These are phyloP conservation scores for Piprites chloris DNA, from an alignment of 2,113 vertebrate species.

Conservation along the genomic window DNA sequence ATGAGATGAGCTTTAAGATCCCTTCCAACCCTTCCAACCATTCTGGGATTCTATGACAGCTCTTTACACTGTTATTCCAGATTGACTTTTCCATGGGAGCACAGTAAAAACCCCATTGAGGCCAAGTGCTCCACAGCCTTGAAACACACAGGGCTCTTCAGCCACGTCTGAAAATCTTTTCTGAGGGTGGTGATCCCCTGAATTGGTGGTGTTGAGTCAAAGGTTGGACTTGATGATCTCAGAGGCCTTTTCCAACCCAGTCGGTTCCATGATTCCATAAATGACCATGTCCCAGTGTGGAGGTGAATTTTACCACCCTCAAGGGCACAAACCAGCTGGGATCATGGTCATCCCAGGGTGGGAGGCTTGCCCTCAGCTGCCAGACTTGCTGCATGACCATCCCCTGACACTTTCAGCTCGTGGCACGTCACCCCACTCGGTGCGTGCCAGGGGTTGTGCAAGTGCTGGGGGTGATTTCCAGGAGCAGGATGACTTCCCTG, in stretches of 20 bases:
- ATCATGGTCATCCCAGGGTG: accelerated
- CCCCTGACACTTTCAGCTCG: background rate
- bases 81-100: background rate
- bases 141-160: background rate
- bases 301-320: background rate
- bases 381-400: background rate
- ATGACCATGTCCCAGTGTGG: accelerated
- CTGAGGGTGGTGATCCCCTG: background rate
- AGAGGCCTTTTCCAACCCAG: too few relatives aligned
- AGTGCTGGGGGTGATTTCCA: background rate
- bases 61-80: background rate
- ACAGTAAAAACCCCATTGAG: background rate
- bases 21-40: background rate
- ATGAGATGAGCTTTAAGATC: background rate
- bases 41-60: background rate
- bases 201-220: too few relatives aligned
- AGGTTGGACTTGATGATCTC: too few relatives aligned
- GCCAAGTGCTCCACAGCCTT: background rate
- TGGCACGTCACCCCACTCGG: accelerated
- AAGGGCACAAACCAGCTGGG: background rate
- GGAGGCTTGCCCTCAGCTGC: background rate
- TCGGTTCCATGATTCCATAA: too few relatives aligned
- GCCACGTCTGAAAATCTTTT: background rate
- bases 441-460: background rate
- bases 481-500: background rate